Percentiles rank a stretch among this genome's conserved stretches.
Conservation (phyloP, 2,113 vertebrate species). For the Daubentonia madagascariensis region DNA sequence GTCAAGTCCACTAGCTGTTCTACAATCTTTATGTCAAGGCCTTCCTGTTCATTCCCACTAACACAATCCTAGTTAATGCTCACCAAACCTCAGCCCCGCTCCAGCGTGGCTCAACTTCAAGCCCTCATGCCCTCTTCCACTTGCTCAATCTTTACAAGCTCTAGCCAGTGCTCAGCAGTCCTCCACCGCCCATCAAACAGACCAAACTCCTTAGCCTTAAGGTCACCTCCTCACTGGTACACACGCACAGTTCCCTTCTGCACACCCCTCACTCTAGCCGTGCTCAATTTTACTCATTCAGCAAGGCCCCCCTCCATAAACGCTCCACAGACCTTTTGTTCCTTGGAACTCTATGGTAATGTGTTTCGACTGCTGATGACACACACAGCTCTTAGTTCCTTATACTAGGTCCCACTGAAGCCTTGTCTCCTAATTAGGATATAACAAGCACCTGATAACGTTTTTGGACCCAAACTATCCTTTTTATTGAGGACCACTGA, state of each 20-base stretch:
- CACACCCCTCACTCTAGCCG: neutral
- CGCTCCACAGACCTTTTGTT: neutral
- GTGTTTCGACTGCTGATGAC: too few relatives aligned
- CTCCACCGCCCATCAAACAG: neutral
- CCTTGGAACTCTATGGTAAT: neutral
- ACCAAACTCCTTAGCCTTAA: neutral
- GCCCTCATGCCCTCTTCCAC: neutral
- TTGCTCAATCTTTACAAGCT: neutral
- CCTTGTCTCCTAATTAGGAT: neutral
- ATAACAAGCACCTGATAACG: neutral
- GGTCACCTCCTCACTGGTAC: neutral
- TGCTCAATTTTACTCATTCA: neutral
- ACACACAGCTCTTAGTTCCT: neutral
- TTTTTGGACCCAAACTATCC: neutral
- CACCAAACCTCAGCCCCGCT: neutral
- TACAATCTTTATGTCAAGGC: neutral
- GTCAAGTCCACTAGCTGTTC: too few relatives aligned
- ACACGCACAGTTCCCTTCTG: neutral
- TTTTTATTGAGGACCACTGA: neutral
- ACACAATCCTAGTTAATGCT: neutral
- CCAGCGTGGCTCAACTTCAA: neutral
- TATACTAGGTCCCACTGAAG: neutral
- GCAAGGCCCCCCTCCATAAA: neutral
- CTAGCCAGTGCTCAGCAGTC: neutral
- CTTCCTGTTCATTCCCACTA: neutral